Evolutionary conservation across 2,888 invertebrate species (phyloP).

Genomic region (Aspidapion aeneum): DNA sequence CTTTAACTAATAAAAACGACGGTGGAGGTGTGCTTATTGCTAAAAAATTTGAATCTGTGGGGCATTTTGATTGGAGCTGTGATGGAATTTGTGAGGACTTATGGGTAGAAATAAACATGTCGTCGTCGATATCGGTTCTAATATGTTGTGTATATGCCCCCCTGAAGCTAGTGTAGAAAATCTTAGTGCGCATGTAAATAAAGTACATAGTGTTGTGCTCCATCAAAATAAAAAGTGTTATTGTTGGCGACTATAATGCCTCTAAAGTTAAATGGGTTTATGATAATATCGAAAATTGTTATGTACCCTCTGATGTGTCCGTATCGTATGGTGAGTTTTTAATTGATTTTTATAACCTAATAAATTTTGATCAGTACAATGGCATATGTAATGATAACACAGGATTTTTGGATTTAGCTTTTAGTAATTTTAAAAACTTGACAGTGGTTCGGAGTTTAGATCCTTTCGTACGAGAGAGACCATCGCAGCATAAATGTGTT

Average conservation of each 20-base stretch:
- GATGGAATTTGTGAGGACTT: constrained; percentile 1
- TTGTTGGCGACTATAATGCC: neutral
- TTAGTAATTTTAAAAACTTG: neutral
- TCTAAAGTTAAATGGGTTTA: neutral
- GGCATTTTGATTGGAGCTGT: constrained; percentile 2
- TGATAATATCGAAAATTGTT: neutral
- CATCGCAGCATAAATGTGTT: neutral
- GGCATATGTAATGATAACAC: neutral
- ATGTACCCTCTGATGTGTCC: neutral
- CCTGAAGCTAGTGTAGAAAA: constrained; percentile 1
- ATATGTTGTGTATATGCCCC: neutral
- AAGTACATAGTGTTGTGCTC: neutral
- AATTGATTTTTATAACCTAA: neutral
- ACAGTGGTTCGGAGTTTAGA: neutral
- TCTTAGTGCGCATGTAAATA: neutral
- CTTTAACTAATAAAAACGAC: neutral
- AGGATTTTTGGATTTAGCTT: neutral
- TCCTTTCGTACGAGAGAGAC: neutral
- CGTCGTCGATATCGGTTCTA: neutral
- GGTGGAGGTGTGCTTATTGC: neutral
- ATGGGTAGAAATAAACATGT: neutral
- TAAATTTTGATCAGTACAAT: neutral
- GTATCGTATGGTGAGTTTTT: neutral
- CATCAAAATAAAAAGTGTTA: neutral
- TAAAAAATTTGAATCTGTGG: neutral